These are phyloP conservation scores for Aspidapion aeneum DNA, from an alignment of 2,888 invertebrate genomes.

Conservation along the genomic window DNA sequence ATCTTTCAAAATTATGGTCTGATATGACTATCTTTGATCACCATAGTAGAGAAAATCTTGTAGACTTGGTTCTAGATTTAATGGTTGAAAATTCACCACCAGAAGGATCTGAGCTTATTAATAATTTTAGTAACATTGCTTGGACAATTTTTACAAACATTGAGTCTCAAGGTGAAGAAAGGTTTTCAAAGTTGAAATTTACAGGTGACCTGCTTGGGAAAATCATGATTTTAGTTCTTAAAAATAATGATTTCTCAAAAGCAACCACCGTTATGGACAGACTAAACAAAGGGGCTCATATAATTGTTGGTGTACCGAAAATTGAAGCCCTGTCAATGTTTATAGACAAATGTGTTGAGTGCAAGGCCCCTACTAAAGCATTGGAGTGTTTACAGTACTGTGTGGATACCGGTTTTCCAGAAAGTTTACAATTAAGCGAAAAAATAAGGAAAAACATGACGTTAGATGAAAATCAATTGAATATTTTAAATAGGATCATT, in stretches of 20 bases:
- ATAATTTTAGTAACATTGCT: slow-evolving; percentile 54
- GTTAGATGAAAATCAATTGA: slow-evolving; percentile 50
- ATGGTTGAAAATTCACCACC: slow-evolving; percentile 53
- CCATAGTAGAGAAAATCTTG: slow-evolving; percentile 55
- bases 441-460: slow-evolving; percentile 45
- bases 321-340: slow-evolving; percentile 51
- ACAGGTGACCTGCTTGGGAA: slow-evolving; percentile 60
- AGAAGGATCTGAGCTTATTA: slow-evolving; percentile 36
- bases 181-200: slow-evolving; percentile 45
- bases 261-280: slow-evolving; percentile 53
- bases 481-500: slow-evolving; percentile 50
- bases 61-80: slow-evolving; percentile 57
- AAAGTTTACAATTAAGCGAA: slow-evolving; percentile 47
- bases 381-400: slow-evolving; percentile 58
- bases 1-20: slow-evolving; percentile 75
- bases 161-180: slow-evolving; percentile 46
- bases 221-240: slow-evolving; percentile 50
- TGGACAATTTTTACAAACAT: slow-evolving; percentile 56
- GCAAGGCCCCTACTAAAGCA: slow-evolving; percentile 52
- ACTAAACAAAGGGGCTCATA: slow-evolving; percentile 51
- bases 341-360: slow-evolving; percentile 53
- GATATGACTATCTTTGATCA: slow-evolving; percentile 75
- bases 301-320: slow-evolving; percentile 55
- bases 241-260: slow-evolving; percentile 52
- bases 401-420: slow-evolving; percentile 53